Conservation (phyloP, 2,888 invertebrate genomes). For the Euplagia quadripunctaria region DNA sequence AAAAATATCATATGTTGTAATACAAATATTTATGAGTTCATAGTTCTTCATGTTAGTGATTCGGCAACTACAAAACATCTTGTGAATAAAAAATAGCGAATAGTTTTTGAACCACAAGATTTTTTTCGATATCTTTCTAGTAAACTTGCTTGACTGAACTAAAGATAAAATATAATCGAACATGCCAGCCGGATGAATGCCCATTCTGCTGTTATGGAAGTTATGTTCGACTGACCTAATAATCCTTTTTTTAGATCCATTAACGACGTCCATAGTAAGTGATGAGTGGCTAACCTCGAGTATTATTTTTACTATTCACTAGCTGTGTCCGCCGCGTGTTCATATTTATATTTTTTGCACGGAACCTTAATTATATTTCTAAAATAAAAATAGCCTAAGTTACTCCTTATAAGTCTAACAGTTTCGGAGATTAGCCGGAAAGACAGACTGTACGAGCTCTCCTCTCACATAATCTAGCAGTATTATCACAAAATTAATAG, state of each 20-base stretch:
- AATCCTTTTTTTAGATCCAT: conserved; percentile 11
- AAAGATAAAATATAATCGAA: conserved; percentile 9
- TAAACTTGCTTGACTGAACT: too few species aligned
- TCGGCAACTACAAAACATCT: conserved; percentile 15
- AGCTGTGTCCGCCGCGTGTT: too few species aligned
- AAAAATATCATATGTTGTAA: conserved; percentile 44
- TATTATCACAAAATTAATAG: too few species aligned
- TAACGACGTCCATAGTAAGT: conserved; percentile 15
- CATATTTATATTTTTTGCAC: too few species aligned
- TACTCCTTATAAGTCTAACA: too few species aligned
- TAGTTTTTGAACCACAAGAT: neutral
- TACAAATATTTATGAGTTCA: conserved; percentile 21
- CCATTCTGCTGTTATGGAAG: conserved; percentile 13
- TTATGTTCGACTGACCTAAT: conserved; percentile 18
- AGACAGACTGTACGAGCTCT: too few species aligned
- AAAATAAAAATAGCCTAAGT: too few species aligned
- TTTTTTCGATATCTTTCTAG: neutral
- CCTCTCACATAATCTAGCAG: too few species aligned
- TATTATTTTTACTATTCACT: too few species aligned
- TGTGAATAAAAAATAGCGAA: conserved; percentile 9
- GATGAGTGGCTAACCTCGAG: neutral
- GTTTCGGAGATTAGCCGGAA: too few species aligned
- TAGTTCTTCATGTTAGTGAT: conserved; percentile 11
- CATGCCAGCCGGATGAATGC: conserved; percentile 8
- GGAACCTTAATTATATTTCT: too few species aligned